A percentile compares a stretch with the other conserved stretches of the same genome.
Conservation (phyloP, 1,140 invertebrate genomes). For the Sycobia sp. region DNA sequence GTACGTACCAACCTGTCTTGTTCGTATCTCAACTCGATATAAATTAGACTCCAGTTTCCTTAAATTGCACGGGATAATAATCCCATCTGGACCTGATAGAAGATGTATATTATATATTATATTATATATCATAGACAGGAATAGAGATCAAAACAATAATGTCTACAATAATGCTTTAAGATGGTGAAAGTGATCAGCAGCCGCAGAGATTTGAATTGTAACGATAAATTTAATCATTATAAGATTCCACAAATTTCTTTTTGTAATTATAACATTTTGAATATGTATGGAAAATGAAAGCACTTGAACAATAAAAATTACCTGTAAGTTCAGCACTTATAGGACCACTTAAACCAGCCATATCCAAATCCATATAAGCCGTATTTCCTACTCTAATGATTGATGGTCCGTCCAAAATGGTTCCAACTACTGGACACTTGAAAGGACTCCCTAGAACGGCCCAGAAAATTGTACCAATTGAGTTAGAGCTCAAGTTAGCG, state of each 20-base stretch:
- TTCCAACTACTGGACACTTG: constrained; percentile 66
- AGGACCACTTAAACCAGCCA: constrained; percentile 52
- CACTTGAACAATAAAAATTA: constrained; percentile 30
- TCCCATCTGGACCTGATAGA: constrained; percentile 64
- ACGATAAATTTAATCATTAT: no score
- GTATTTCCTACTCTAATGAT: constrained; percentile 61
- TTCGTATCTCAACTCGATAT: constrained; percentile 57
- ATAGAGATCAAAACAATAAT: no score
- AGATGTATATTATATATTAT: background rate
- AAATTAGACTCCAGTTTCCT: constrained; percentile 58
- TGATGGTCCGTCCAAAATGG: constrained; percentile 59
- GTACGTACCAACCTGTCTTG: constrained; percentile 68
- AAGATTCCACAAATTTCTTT: no score
- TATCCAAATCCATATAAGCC: constrained; percentile 64
- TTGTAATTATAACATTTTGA: no score
- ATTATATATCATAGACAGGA: no score
- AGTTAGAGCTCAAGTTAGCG: no score
- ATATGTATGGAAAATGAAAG: background rate
- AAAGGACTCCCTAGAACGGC: constrained; percentile 79
- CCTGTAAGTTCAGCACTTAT: constrained; percentile 58
- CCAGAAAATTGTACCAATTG: background rate
- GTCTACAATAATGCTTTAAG: no score
- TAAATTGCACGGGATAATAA: constrained; percentile 62
- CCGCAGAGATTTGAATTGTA: no score
- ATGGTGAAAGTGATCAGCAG: no score